Percentiles rank a stretch among this genome's conserved stretches.
phyloP scores from a whole-genome alignment of 1,140 invertebrate genomes.

The Stegodyphus dumicola region DNA sequence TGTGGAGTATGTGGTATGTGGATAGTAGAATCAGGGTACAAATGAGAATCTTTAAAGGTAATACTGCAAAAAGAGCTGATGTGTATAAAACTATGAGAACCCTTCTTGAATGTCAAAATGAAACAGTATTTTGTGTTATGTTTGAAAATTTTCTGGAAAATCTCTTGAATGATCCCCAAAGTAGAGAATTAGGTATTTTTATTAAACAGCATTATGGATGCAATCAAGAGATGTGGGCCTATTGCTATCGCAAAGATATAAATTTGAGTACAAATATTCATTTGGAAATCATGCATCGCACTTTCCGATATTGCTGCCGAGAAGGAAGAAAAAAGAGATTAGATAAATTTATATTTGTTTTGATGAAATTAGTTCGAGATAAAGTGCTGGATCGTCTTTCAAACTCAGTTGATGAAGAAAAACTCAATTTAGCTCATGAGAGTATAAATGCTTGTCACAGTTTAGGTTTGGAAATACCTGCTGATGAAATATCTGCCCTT shows the following conservation, averaged over 20 bases:
- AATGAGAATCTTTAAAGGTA: conserved; percentile 11
- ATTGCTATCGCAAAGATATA: conserved; percentile 29
- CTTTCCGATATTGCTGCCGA: conserved; percentile 34
- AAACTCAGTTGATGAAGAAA: conserved; percentile 35
- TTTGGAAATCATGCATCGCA: conserved; percentile 22
- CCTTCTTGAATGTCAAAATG: conserved; percentile 42
- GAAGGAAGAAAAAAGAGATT: conserved; percentile 35
- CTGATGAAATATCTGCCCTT: conserved; percentile 17
- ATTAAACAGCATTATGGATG: conserved; percentile 12
- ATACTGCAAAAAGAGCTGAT: conserved; percentile 16
- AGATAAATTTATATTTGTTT: conserved; percentile 42
- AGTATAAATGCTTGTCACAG: conserved; percentile 27
- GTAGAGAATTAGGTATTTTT: conserved; percentile 13
- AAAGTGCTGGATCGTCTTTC: conserved; percentile 41
- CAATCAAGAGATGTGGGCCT: conserved; percentile 35
- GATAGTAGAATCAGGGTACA: conserved; percentile 23
- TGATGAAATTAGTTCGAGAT: conserved; percentile 34
- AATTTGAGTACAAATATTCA: conserved; percentile 29
- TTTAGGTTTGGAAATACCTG: conserved; percentile 16
- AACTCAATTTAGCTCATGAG: conserved; percentile 11
- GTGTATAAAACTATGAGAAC: conserved; percentile 36
- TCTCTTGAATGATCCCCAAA: neutral
- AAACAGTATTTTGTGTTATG: conserved; percentile 20
- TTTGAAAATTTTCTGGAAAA: conserved; percentile 19
- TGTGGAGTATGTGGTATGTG: conserved; percentile 41